Conservation (phyloP, 30 jellyfish, hydroid and myxozoan species). For the Cassiopea xamachana region DNA sequence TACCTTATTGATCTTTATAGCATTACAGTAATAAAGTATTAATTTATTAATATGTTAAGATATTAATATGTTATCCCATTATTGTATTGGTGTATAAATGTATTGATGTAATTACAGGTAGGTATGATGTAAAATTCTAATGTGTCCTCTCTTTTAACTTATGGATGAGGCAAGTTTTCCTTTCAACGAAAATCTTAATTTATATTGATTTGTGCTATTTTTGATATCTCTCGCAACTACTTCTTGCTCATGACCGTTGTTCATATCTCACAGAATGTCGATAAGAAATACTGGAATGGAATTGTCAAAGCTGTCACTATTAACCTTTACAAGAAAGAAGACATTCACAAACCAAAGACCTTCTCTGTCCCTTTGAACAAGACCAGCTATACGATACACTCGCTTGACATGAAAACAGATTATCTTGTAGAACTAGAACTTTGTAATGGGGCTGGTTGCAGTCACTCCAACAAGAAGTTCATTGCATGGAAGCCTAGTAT, state of each 20-base stretch:
- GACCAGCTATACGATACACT: not conserved
- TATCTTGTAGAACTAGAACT: not conserved
- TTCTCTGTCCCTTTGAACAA: not conserved
- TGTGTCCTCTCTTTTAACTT: too few relatives aligned
- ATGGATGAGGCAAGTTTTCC: too few relatives aligned
- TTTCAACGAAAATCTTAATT: too few relatives aligned
- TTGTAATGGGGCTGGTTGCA: constrained; percentile 13
- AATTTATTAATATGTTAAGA: too few relatives aligned
- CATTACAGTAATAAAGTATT: not conserved
- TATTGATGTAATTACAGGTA: too few relatives aligned
- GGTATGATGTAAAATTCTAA: too few relatives aligned
- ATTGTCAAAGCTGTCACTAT: not conserved
- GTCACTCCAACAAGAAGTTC: not conserved
- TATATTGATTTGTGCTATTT: too few relatives aligned
- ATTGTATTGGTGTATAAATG: too few relatives aligned
- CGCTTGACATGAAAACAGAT: not conserved
- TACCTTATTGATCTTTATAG: not conserved
- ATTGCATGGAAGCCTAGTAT: not conserved
- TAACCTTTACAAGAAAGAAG: not conserved
- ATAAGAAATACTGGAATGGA: constrained; percentile 15
- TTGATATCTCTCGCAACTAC: too few relatives aligned
- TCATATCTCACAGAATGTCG: not conserved
- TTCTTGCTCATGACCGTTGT: not conserved
- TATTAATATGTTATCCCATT: not conserved
- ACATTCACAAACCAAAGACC: not conserved